A percentile compares a stretch with the other conserved stretches of the same genome.
These are phyloP conservation scores for Megalops cyprinoides DNA, from an alignment of 2,797 vertebrate species.

Conservation along the genomic window DNA sequence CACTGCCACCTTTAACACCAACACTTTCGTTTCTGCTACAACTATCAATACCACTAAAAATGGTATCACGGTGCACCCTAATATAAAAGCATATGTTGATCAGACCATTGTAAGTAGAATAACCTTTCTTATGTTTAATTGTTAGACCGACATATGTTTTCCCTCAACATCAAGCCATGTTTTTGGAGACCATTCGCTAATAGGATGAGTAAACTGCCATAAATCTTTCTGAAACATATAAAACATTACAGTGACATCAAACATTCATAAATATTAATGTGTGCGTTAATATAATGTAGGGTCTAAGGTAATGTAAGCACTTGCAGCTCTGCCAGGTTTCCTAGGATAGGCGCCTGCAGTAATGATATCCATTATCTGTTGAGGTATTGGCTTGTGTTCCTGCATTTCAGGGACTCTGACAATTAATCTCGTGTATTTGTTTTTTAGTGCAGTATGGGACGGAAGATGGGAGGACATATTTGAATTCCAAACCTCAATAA, in stretches of 20 bases:
- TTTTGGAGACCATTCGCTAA: neutral
- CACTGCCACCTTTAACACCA: too few species aligned
- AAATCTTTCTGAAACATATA: constrained; percentile 19
- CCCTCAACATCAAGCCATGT: neutral
- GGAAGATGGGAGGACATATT: neutral
- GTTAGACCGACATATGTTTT: neutral
- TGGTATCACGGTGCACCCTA: neutral
- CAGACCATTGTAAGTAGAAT: neutral
- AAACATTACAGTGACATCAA: constrained; percentile 19
- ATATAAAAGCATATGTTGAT: neutral
- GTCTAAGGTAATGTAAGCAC: constrained; percentile 20
- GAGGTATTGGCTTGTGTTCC: constrained; percentile 69
- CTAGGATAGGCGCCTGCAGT: constrained; percentile 77
- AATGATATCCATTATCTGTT: constrained; percentile 82
- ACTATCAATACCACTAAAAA: neutral
- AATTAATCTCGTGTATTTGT: constrained; percentile 37
- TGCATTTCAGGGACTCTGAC: constrained; percentile 24
- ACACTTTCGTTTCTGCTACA: neutral
- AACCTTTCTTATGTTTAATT: constrained; percentile 1
- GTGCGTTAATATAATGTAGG: constrained; percentile 23
- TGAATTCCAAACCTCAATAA: constrained; percentile 9
- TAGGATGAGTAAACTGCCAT: constrained; percentile 5
- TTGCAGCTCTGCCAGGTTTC: constrained; percentile 38
- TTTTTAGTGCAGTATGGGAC: constrained; percentile 10
- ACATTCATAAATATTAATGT: constrained; percentile 26